Conservation (phyloP, 2,797 vertebrate species). For the Arctocebus calabarensis region DNA sequence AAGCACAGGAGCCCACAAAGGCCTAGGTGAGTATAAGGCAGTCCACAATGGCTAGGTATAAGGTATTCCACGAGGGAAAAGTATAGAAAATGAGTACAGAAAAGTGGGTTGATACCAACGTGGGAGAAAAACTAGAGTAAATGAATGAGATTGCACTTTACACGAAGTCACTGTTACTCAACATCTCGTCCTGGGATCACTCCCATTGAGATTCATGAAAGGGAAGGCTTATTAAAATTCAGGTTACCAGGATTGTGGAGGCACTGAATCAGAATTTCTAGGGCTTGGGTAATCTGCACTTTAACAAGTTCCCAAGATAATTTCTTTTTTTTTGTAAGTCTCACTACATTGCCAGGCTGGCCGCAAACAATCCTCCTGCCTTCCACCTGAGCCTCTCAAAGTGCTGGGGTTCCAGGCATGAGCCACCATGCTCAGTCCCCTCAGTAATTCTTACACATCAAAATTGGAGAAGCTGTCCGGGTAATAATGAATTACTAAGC, state of each 20-base stretch:
- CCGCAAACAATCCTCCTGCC: not conserved
- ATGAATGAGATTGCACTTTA: not conserved
- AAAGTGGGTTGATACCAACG: not conserved
- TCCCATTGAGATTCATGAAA: not conserved
- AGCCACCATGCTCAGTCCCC: not conserved
- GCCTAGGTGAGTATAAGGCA: not conserved
- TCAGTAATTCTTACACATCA: not conserved
- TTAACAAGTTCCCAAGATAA: slow-evolving; percentile 25
- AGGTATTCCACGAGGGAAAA: not conserved
- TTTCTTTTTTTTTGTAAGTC: not conserved
- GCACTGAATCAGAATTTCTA: not conserved
- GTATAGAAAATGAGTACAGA: not conserved
- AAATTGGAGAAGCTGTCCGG: not conserved
- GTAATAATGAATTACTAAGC: not conserved
- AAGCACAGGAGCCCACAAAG: not conserved
- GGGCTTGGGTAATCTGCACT: slow-evolving; percentile 2
- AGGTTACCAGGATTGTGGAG: not conserved
- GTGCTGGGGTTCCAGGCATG: not conserved
- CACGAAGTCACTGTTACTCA: not conserved
- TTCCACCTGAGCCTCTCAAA: not conserved
- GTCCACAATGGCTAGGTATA: not conserved
- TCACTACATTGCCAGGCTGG: not conserved
- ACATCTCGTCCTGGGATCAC: not conserved
- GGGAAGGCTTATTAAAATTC: slow-evolving; percentile 31
- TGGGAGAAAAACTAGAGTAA: not conserved